Base-by-base conservation (phyloP, 2,113 vertebrate species). In the Gallinago undulata region DNA sequence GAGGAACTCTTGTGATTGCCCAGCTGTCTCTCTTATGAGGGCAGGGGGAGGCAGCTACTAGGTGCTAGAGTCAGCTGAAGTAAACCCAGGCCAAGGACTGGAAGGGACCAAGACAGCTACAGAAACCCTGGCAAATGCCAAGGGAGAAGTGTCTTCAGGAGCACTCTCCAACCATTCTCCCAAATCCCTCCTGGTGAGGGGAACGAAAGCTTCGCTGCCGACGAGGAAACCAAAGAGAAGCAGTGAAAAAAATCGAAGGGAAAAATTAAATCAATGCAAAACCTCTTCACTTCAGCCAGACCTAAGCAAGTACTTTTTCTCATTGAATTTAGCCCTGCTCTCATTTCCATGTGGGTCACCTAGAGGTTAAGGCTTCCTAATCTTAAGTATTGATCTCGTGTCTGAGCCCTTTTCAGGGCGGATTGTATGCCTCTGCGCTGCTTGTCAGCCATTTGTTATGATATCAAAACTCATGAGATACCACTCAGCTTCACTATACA, bases 361-460 rank as follows among this genome's bases (percentile, higher is more conserved):
- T 43, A 80, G 60, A 90, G 93, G 89, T 95, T 90, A 93, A 67
- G 67, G 84, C 47, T 91, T 93, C 55, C 87, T 95, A 91, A 94
- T 95, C 94, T 97, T 41, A 31, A 13, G 43, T 51, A 91, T 94
- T 1, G 1, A 83, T 95, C 96, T 90, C 60, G 27, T 60, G 59
- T 85, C 87, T 95, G 87, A 91, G 72, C 67, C 19, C 0, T 77
- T 96, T 95, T 95, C 82, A 93, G 79, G 70, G 45, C n/a, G 47
- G 87, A 95, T 96, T 59, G 2, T 22, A 57, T 91, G 78, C 90
- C 92, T 83, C 75, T 88, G 41, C 75, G 31, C 68, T 77, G 72
- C 68, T 80, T 92, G 72, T 83, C 76, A 39, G 60, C 33, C 79
- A 74, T 88, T 92, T 90, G 64, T 70, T 93, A 80, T 62, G n/a